Evolutionary conservation across 2,113 vertebrate genomes (phyloP).

Genomic region (Albula glossodonta): DNA sequence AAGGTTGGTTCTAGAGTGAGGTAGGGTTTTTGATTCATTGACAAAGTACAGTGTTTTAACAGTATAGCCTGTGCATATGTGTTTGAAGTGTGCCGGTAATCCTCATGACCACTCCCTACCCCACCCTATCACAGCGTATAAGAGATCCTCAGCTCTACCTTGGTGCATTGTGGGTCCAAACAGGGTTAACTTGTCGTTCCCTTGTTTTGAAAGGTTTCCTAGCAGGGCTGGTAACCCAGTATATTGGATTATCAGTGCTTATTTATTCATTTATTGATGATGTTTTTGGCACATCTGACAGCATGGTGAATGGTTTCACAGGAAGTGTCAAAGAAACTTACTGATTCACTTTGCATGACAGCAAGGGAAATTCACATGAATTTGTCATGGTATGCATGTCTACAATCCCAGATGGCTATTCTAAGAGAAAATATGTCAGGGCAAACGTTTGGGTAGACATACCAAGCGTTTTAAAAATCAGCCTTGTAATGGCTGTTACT

Average conservation of each 20-base stretch:
- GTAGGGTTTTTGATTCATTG: not conserved
- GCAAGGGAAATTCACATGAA: not conserved
- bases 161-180: not conserved
- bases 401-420: not conserved
- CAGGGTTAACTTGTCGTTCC: not conserved
- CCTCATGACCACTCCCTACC: not conserved
- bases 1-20: not conserved
- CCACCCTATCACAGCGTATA: not conserved
- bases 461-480: not conserved
- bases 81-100: not conserved
- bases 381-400: not conserved
- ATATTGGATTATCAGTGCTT: not conserved
- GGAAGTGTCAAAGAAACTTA: not conserved
- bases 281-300: not conserved
- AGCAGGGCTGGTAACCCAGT: not conserved
- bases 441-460: not conserved
- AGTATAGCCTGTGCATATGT: not conserved
- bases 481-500: not conserved
- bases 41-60: not conserved
- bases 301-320: not conserved
- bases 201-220: constrained; percentile 26
- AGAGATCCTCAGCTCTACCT: not conserved
- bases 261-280: not conserved
- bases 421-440: not conserved
- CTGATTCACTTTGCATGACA: not conserved